Evolutionary conservation across 2,113 vertebrate species (phyloP).

Genomic region (Chloroceryle aenea): DNA sequence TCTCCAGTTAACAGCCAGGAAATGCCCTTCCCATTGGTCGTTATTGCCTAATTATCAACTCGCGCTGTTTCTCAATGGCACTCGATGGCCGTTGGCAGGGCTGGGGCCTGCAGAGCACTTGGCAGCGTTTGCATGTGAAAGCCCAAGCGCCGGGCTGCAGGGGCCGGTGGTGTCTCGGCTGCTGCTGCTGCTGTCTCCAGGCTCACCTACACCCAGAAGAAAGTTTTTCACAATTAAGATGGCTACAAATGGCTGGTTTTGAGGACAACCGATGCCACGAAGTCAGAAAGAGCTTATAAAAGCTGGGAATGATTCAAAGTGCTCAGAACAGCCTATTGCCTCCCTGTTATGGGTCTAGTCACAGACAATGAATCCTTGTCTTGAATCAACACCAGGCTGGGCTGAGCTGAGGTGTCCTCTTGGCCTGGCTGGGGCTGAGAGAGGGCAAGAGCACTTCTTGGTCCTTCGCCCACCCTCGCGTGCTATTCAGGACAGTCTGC

Average conservation of each 20-base stretch:
- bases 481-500: neutral
- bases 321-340: neutral
- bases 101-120: neutral
- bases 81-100: neutral
- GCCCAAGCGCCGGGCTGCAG: neutral
- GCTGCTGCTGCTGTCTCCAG: neutral
- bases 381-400: neutral
- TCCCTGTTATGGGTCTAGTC: neutral
- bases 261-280: neutral
- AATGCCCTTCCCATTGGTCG: conserved; percentile 49
- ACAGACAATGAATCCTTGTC: neutral
- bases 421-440: neutral
- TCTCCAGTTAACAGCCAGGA: conserved; percentile 29
- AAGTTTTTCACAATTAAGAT: neutral
- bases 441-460: neutral
- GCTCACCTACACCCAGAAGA: neutral
- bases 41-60: conserved; percentile 58
- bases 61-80: neutral
- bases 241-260: neutral
- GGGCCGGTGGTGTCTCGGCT: neutral
- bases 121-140: neutral
- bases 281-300: neutral
- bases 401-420: neutral
- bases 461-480: neutral
- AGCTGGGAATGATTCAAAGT: neutral